Base-by-base conservation (phyloP, 2,888 invertebrate species). In the Amphipoea lucens region DNA sequence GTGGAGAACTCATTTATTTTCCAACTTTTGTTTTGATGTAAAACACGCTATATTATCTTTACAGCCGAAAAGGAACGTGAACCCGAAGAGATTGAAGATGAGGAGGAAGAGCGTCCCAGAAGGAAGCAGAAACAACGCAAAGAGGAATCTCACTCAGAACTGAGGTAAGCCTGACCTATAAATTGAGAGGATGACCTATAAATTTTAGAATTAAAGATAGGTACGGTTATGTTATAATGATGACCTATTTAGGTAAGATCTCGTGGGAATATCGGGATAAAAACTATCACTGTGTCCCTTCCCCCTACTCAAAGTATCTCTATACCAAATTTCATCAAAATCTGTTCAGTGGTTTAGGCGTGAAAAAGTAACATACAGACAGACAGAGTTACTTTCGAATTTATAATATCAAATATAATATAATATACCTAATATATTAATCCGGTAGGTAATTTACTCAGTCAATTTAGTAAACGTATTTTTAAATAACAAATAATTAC, bases 71-170 rank as follows among this genome's bases (percentile, higher is more conserved):
- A 77, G 20, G 89, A 90, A 23, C 79, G 75, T 9, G 88, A 88
- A 36, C 89, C 87, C 0, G 90, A 91, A 40, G 93, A 92, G 65
- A 88, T 89, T 4, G 92, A 91, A 54, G 86, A 87, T 36, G 85
- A 88, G 12, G 86, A 86, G 36, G 93, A 85, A 66, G 83, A 82
- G 81, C 86, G 81, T 78, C 90, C 70, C 68, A 85, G 78, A 69
- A 88, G 88, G 36, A 74, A 91, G 72, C 82, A 89, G 40, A 85
- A 89, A 88, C 86, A 85, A 48, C 78, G 60, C 14, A 83, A 92
- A 76, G 90, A 91, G 40, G 90, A 88, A 54, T 90, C 93, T 29
- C 93, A 95, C 54, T 95, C 94, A 74, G 95, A 96, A 84, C 82
- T 96, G 63, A 96, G 92, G 96, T 96, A 88, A 91, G 93, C 88